A percentile compares a stretch with the other conserved stretches of the same genome.
These are phyloP conservation scores for Columba guinea DNA, from an alignment of 2,797 vertebrate species.

Conservation along the genomic window DNA sequence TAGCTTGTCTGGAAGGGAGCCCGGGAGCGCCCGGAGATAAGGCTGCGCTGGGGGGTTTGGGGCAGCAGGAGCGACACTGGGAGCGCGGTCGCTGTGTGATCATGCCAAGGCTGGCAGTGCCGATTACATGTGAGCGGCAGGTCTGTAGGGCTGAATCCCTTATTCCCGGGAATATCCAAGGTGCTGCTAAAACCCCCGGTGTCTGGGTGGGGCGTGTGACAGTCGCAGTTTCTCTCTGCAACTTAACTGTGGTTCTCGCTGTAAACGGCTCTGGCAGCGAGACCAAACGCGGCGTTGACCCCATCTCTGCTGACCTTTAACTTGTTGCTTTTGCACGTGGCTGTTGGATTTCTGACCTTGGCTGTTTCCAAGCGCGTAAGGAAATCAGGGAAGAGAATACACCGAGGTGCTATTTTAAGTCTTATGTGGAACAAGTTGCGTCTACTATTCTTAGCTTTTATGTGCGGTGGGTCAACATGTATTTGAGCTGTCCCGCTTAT, in stretches of 20 bases:
- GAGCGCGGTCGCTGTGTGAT: fast-evolving
- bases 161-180: neutral
- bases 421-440: neutral
- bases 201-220: neutral
- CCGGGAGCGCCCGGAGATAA: no score
- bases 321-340: neutral
- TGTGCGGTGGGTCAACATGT: conserved; percentile 2
- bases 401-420: neutral
- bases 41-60: fast-evolving
- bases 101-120: fast-evolving
- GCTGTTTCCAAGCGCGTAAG: fast-evolving
- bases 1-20: neutral
- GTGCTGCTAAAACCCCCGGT: neutral
- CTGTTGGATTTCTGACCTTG: neutral
- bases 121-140: neutral
- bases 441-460: conserved; percentile 42
- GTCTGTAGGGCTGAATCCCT: neutral
- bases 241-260: fast-evolving
- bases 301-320: neutral
- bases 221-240: fast-evolving
- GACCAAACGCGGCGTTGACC: neutral
- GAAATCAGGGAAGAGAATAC: neutral
- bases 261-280: neutral
- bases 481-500: neutral
- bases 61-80: fast-evolving